phyloP scores from a whole-genome alignment of 2,888 invertebrate genomes.

The Apoderus coryli region DNA sequence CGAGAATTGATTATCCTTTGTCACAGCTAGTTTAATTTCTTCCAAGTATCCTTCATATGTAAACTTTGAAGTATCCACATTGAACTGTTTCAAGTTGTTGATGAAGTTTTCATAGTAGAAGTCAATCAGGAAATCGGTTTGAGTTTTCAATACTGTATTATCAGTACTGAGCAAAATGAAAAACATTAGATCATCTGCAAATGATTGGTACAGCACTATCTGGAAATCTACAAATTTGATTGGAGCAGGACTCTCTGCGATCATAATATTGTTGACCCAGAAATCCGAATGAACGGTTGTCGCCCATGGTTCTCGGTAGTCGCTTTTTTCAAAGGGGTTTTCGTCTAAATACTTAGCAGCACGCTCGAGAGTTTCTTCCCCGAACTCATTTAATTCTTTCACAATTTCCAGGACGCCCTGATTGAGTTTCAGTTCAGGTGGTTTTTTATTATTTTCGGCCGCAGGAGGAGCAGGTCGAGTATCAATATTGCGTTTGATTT shows the following conservation, averaged over 20 bases:
- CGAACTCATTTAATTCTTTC: no score
- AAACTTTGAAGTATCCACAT: conserved; percentile 26
- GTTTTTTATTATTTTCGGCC: no score
- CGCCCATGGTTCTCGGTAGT: conserved; percentile 30
- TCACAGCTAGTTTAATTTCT: conserved; percentile 29
- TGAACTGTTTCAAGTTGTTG: conserved; percentile 24
- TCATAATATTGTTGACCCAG: conserved; percentile 45
- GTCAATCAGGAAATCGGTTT: conserved; percentile 33
- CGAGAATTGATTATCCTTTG: no score
- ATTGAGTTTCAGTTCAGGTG: no score
- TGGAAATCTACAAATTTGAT: conserved; percentile 42
- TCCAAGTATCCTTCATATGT: conserved; percentile 27
- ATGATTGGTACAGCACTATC: conserved; percentile 34
- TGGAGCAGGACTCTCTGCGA: no score
- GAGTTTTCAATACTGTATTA: conserved; percentile 26
- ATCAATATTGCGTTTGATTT: no score
- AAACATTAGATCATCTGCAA: conserved; percentile 38
- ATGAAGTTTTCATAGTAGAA: conserved; percentile 36
- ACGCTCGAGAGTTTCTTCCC: no score
- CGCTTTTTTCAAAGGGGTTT: no score
- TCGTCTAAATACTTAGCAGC: no score
- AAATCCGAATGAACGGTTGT: conserved; percentile 40
- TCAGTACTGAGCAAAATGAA: conserved; percentile 37
- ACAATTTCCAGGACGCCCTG: no score
- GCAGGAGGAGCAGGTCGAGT: no score